A percentile compares a stretch with the other conserved stretches of the same genome.
Evolutionary conservation across 2,113 vertebrate species (phyloP).

Genomic region (Galeopterus variegatus): DNA sequence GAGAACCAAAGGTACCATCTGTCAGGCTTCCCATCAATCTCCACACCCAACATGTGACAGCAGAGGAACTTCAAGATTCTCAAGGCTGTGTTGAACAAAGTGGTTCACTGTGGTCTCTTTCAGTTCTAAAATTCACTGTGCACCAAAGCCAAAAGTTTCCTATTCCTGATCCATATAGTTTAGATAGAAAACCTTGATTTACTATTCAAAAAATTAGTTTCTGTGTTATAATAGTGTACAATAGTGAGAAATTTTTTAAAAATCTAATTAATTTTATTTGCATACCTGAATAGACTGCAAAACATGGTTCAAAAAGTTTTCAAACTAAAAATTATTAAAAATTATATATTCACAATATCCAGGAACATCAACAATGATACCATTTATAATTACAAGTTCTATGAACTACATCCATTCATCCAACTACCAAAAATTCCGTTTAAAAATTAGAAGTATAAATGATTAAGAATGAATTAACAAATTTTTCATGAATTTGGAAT

Average conservation of each 20-base stretch:
- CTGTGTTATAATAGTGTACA: background rate
- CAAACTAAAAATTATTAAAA: background rate
- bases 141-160: background rate
- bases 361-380: slow-evolving; percentile 46
- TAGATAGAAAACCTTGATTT: background rate
- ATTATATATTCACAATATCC: slow-evolving; percentile 1
- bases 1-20: background rate
- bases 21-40: background rate
- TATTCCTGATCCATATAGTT: slow-evolving; percentile 10
- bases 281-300: background rate
- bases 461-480: background rate
- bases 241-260: slow-evolving; percentile 4
- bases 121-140: slow-evolving; percentile 19
- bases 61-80: background rate
- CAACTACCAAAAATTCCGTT: slow-evolving; percentile 29
- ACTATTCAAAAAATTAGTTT: slow-evolving; percentile 29
- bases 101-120: background rate
- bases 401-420: background rate
- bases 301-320: slow-evolving; percentile 1
- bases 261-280: slow-evolving; percentile 12
- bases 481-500: slow-evolving; percentile 26
- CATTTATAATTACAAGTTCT: background rate
- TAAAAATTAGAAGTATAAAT: background rate
- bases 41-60: background rate
- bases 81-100: background rate